Percentiles rank a stretch among this genome's conserved stretches.
phyloP scores from a whole-genome alignment of 2,888 invertebrate species.

The Microctonus brassicae region DNA sequence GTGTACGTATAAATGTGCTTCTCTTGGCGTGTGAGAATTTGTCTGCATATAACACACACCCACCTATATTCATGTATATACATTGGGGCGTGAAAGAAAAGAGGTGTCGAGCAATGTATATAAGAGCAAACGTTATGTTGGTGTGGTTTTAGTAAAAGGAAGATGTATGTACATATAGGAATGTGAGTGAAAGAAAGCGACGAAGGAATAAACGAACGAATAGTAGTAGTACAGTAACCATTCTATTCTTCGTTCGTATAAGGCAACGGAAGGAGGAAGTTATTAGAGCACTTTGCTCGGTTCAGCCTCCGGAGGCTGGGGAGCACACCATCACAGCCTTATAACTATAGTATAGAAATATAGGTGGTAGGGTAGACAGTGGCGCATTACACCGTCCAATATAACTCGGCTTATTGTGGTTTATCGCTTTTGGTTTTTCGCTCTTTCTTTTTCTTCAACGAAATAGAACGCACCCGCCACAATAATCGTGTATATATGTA shows the following conservation, averaged over 20 bases:
- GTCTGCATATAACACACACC: no score
- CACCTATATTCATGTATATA: neutral
- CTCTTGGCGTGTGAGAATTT: no score
- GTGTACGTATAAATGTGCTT: conserved; percentile 22
- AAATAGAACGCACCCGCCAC: conserved; percentile 20
- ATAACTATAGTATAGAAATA: conserved; percentile 21
- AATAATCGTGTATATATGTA: neutral
- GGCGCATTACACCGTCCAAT: conserved; percentile 60
- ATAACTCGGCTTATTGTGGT: conserved; percentile 61
- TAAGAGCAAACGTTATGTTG: neutral
- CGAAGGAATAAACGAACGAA: conserved; percentile 16
- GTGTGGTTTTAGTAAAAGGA: neutral
- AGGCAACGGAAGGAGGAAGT: conserved; percentile 53
- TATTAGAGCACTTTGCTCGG: conserved; percentile 62
- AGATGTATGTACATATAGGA: conserved; percentile 23
- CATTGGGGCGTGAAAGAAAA: neutral
- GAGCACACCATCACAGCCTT: conserved; percentile 26
- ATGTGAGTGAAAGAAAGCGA: conserved; percentile 22
- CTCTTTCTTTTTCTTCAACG: conserved; percentile 42
- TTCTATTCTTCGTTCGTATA: neutral
- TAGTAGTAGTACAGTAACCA: neutral
- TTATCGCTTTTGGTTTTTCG: conserved; percentile 57
- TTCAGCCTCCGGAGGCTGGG: conserved; percentile 53
- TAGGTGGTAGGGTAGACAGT: conserved; percentile 51
- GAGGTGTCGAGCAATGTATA: neutral